These are phyloP conservation scores for Lottia gigantea DNA, from an alignment of 2,888 invertebrate species.

Conservation along the genomic window DNA sequence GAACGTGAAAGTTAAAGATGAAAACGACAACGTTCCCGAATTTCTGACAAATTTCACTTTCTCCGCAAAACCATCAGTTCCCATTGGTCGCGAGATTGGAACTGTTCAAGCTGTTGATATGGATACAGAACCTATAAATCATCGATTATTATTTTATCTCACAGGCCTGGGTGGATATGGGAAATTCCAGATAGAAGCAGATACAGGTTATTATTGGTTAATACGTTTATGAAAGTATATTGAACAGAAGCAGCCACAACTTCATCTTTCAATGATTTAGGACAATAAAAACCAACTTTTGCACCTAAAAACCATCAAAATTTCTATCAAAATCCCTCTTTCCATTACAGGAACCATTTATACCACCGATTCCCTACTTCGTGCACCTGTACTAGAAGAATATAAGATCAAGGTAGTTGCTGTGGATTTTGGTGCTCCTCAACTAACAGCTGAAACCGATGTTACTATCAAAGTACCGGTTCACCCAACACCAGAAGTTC, in stretches of 20 bases:
- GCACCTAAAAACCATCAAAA: too few relatives aligned
- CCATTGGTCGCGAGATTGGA: not conserved
- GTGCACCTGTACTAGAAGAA: constrained; percentile 25
- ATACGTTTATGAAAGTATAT: too few relatives aligned
- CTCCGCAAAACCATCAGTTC: not conserved
- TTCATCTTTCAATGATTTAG: too few relatives aligned
- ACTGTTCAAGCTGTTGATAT: not conserved
- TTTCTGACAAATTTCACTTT: not conserved
- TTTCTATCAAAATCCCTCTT: too few relatives aligned
- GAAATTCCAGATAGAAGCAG: not conserved
- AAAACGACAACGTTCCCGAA: not conserved
- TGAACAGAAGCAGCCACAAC: too few relatives aligned
- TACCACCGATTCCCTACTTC: constrained; percentile 25
- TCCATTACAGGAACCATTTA: constrained; percentile 29
- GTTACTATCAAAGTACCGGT: constrained; percentile 31
- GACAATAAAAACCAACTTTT: too few relatives aligned
- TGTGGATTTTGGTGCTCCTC: constrained; percentile 32
- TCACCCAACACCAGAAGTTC: constrained; percentile 30
- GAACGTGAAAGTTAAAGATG: not conserved
- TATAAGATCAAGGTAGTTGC: constrained; percentile 31
- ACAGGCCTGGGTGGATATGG: not conserved
- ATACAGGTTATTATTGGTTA: not conserved
- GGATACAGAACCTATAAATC: not conserved
- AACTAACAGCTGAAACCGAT: constrained; percentile 19
- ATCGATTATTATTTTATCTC: not conserved